Base-by-base conservation (phyloP, 1,140 invertebrate species). In the Aphelinus certus region DNA sequence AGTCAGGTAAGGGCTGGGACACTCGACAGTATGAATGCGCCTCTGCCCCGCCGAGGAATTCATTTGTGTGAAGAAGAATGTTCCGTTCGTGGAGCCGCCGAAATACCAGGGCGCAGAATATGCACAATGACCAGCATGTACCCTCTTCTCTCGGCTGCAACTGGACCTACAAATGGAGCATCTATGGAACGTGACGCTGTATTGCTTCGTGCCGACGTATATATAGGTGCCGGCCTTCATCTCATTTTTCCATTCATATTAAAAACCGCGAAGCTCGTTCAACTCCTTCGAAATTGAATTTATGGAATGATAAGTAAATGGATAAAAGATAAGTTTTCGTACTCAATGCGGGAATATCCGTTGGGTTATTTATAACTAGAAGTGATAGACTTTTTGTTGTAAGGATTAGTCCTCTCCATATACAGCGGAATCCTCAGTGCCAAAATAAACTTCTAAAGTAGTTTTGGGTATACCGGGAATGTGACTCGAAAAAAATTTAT, bases 141-240 rank as follows among this genome's bases (percentile, higher is more conserved):
- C 6, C 60, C 60, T 4, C 3, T 46, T 10, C n/a, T 42, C 26
- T 26, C 48, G 2, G 57, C 5, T 55, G 6, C 1, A 48, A 62
- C 60, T 62, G 61, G 56, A 62, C 60, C 69, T 26, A 71, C 58
- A 62, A 62, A 71, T 49, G 2, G 57, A 71, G 49, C 56, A 71
- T 64, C 48, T 53, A 51, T 10, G 47, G 61, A 71, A 71, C 70
- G 63, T 46, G 61, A 42, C 51, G 3, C 6, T 67, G n/a, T 67
- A 67, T 67, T 26, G 49, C 53, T 4, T 3, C 51, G 7, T 10
- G 2, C 46, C 7, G 4, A 6, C 65, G 46, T 4, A 26, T 26
- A 26, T 26, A 26, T 26, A 26, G 26, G 26, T 26, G 26, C 26
- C 43, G 7, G 0, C 43, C 56, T 56, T 46, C 9, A 48, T 63